Evolutionary conservation across 2,888 invertebrate genomes (phyloP), one percentile per base, ranked within the genome.

Genomic region (Plagodis dolabraria): DNA sequence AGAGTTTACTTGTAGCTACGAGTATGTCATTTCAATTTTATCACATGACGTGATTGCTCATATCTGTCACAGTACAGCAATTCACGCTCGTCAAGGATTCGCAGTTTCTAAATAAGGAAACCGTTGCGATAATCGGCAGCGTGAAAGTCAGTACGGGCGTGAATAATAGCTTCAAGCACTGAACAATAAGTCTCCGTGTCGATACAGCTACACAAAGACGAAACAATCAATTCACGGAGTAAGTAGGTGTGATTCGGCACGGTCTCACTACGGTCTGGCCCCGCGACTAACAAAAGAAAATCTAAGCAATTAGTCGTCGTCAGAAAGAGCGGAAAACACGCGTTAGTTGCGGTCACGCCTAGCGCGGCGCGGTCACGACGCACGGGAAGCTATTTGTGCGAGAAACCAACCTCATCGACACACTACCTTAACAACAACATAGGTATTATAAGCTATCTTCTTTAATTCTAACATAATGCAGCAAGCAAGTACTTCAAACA

Each of bases 301-400:
- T 91, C 90, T 90, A 89, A 92, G 92, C 92, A 92, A 92, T 92
- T 92, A 92, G 91, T 91, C 92, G 92, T 86, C 91, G 90, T 86
- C 89, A 86, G 92, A 89, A 92, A 92, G 91, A 92, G 92, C 92
- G 92, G 92, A 92, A 92, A 91, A 92, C 92, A 80, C 87, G 90
- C 80, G 85, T 92, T 92, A 85, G 92, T 79, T 77, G 82, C 91
- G 91, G 92, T 92, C 92, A 91, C 87, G 82, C 63, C 80, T 76
- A 73, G 71, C 76, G 77, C 82, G 82, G 69, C 74, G 80, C 83
- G 71, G 77, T 76, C 88, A 86, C 87, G 69, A 73, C 72, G 73
- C 73, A 68, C 69, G 67, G 48, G 50, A 54, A 59, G 47, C 44
- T 53, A 52, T 50, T 60, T 53, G 55, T 57, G 38, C 49, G 60